Conservation (phyloP, 1,140 invertebrate genomes). For the Laupala kohalensis region DNA sequence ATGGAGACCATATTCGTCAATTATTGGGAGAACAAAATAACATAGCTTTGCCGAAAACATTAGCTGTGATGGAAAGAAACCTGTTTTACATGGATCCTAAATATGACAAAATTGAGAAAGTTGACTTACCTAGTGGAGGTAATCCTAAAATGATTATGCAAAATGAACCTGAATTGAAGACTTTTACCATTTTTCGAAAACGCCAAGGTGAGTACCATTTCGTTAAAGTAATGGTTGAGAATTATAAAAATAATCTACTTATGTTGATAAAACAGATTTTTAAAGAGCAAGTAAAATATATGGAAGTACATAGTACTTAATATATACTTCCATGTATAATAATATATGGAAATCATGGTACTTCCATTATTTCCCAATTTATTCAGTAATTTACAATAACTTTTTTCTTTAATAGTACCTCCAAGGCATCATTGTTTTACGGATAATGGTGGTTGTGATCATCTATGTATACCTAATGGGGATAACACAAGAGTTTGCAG, state of each 20-base stretch:
- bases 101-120: slow-evolving; percentile 79
- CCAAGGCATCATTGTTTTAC: slow-evolving; percentile 72
- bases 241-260: no score
- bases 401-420: slow-evolving; percentile 24
- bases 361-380: background rate
- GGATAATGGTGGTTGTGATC: slow-evolving; percentile 84
- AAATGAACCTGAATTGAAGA: slow-evolving; percentile 77
- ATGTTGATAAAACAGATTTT: no score
- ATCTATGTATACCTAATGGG: slow-evolving; percentile 76
- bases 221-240: no score
- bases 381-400: background rate
- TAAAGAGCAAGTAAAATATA: no score
- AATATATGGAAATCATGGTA: no score
- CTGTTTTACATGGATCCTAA: slow-evolving; percentile 81
- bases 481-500: slow-evolving; percentile 58
- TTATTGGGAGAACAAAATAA: slow-evolving; percentile 54
- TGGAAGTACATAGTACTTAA: no score
- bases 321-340: no score
- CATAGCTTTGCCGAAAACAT: slow-evolving; percentile 63
- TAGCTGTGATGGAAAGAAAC: slow-evolving; percentile 69
- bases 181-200: slow-evolving; percentile 78
- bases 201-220: slow-evolving; percentile 9
- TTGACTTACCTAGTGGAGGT: slow-evolving; percentile 69
- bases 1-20: slow-evolving; percentile 54
- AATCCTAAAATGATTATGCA: slow-evolving; percentile 66